phyloP scores from a whole-genome alignment of 2,113 vertebrate species.

The Phoxinus phoxinus region DNA sequence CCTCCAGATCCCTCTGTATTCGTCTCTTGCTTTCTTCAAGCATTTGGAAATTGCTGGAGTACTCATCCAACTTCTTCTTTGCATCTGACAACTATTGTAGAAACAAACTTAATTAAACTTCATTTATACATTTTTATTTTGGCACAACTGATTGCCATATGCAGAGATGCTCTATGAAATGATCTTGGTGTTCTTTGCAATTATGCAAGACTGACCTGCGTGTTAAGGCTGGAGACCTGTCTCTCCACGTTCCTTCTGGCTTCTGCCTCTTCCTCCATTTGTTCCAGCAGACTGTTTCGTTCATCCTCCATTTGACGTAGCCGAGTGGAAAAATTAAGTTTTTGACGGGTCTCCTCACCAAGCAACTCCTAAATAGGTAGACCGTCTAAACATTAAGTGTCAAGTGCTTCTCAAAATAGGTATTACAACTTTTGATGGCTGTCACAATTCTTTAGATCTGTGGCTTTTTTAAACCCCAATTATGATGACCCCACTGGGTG shows the following conservation, averaged over 20 bases:
- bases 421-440: not conserved
- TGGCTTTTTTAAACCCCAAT: not conserved
- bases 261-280: conserved; percentile 92
- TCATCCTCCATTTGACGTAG: conserved; percentile 92
- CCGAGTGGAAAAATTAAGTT: conserved; percentile 86
- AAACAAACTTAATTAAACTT: not conserved
- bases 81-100: conserved; percentile 84
- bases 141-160: not conserved
- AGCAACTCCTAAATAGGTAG: conserved; percentile 82
- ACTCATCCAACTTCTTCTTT: conserved; percentile 91
- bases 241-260: conserved; percentile 86
- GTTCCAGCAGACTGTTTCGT: conserved; percentile 85
- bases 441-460: not conserved
- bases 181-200: not conserved
- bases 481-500: not conserved
- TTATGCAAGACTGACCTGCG: conserved; percentile 79
- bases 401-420: not conserved
- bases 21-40: conserved; percentile 91
- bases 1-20: conserved; percentile 88
- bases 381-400: not conserved
- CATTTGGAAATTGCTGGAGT: conserved; percentile 74
- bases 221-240: conserved; percentile 85
- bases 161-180: not conserved
- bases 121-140: not conserved
- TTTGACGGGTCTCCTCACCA: conserved; percentile 91